A percentile compares a stretch with the other conserved stretches of the same genome.
phyloP scores from a whole-genome alignment of 2,113 vertebrate genomes.

The Carollia perspicillata region DNA sequence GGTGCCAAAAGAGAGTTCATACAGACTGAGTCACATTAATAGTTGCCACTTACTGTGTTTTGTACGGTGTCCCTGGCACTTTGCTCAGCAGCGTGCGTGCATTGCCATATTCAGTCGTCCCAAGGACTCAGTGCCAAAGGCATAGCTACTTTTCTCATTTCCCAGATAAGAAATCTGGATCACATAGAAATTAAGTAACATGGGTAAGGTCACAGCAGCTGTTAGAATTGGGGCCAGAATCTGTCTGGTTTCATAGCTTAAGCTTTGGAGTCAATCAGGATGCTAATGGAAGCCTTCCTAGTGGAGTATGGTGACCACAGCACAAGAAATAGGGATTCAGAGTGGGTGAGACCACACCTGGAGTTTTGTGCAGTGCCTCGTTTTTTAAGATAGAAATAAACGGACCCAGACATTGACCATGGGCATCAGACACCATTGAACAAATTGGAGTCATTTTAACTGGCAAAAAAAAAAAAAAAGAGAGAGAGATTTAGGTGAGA shows the following conservation, averaged over 20 bases:
- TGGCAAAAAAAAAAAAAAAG: background rate
- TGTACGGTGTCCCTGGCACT: background rate
- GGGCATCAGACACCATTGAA: background rate
- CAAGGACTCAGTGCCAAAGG: background rate
- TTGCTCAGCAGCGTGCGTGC: background rate
- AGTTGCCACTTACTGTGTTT: background rate
- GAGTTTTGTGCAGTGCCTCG: background rate
- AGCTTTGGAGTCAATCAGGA: background rate
- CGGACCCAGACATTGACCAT: background rate
- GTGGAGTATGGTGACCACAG: background rate
- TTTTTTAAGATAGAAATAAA: background rate
- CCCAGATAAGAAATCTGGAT: background rate
- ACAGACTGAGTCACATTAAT: background rate
- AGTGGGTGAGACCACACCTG: background rate
- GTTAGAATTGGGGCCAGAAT: background rate
- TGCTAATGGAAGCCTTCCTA: background rate
- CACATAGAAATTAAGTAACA: background rate
- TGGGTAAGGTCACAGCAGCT: background rate
- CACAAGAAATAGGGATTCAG: background rate
- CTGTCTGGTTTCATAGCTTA: background rate
- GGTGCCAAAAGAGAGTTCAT: background rate
- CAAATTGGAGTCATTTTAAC: background rate
- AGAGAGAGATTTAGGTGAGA: background rate
- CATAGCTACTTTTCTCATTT: background rate
- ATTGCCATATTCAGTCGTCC: background rate